A percentile compares a stretch with the other conserved stretches of the same genome.
phyloP scores from a whole-genome alignment of 2,797 vertebrate genomes.

The Anableps anableps region DNA sequence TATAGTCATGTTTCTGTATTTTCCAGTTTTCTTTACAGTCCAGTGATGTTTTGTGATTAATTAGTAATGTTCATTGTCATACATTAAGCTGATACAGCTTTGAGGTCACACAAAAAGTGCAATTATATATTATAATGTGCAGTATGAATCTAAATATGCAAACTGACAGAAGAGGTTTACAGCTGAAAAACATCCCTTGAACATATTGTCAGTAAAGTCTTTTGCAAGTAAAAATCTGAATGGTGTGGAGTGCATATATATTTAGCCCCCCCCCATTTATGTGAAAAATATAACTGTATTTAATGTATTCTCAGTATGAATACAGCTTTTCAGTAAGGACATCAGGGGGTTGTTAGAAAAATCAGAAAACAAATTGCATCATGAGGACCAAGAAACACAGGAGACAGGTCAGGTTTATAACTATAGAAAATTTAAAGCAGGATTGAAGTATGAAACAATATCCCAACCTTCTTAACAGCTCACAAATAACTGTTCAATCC shows the following conservation, averaged over 20 bases:
- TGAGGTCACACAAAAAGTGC: background rate
- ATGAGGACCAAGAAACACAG: background rate
- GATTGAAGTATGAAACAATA: background rate
- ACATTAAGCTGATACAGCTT: background rate
- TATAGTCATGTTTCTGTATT: constrained; percentile 10
- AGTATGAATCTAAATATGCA: background rate
- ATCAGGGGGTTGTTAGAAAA: background rate
- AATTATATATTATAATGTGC: background rate
- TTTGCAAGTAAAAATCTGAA: background rate
- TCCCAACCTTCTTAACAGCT: too few relatives aligned
- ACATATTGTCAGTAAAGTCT: background rate
- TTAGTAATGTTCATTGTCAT: background rate
- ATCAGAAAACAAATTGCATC: background rate
- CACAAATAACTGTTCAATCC: too few relatives aligned
- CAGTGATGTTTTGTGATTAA: background rate
- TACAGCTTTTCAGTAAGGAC: background rate
- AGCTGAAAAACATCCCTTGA: background rate
- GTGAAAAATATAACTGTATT: background rate
- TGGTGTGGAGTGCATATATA: background rate
- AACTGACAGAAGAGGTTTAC: background rate
- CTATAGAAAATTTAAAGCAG: background rate
- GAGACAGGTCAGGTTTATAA: background rate
- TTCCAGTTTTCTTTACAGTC: background rate
- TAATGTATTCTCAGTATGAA: background rate
- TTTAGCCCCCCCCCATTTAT: too few relatives aligned